Evolutionary conservation across 2,888 invertebrate species (phyloP), one percentile per base, ranked within the genome.

Genomic region (Nasonia oneida): DNA sequence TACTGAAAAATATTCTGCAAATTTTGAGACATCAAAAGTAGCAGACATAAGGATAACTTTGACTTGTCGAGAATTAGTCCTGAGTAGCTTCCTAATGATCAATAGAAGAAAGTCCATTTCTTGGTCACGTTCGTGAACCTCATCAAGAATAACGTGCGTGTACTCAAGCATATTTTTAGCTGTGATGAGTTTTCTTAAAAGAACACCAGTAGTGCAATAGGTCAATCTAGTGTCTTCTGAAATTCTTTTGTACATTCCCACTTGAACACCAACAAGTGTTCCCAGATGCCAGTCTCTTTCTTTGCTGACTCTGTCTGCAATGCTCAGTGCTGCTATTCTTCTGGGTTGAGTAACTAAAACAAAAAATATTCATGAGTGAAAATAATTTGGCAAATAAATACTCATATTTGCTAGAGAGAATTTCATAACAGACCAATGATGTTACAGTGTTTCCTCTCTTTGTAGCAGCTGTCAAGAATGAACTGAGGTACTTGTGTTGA

Each of bases 21-120:
- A 98, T 87, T 95, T 94, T 3, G 95, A 93, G 0, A 96, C 95
- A 90, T 98, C 96, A 89, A 98, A 96, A 1, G 99, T 99, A 0
- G 99, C 99, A 0, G 98, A 99, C 99, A 99, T 99, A 3, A 99
- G 94, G 79, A 99, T 95, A 0, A 97, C 93, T 94, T 96, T 97
- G 0, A 96, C 96, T 85, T 94, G 93, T 0, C 94, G 93, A 0
- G 96, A 96, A 91, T 96, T 96, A 0, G 96, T 95, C 86, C 95
- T 94, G 47, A 98, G 93, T 74, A 98, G 94, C 90, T 96, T 97
- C 87, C 97, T 96, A 0, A 98, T 96, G 14, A 99, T 94, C 15
- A 99, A 94, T 37, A 99, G 93, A 1, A 98, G 94, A 91, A 99
- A 98, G 91, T 99, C 99, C 95, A 98, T 97, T 42, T 98, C 97